Evolutionary conservation across 2,797 vertebrate species (phyloP), one percentile per base, ranked within the genome.

Genomic region (Sebastiscus albofasciatus): DNA sequence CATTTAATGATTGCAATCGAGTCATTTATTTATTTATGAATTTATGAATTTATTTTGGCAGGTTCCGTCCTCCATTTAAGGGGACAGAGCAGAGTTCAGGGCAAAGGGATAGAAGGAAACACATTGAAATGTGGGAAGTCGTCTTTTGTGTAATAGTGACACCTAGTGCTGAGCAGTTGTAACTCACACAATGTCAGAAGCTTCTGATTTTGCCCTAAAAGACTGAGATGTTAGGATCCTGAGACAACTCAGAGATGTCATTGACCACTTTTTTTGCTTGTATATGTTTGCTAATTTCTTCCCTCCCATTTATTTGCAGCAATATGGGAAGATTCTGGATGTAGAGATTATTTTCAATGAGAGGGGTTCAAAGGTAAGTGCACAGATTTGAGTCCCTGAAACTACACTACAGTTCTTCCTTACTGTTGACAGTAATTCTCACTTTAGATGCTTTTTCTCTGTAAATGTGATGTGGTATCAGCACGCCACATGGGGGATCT

Each of bases 341-440:
- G 96, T 96, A 77, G 96, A 96, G 91, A 96, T 96, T 22, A 96
- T 96, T 89, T 96, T 96, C 88, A 96, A 96, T 80, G 96, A 96
- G 90, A 89, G 96, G 66, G 96, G 96, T 13, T 96, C 96, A 81
- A 96, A 96, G 95, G 96, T 96, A 79, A 93, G 95, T 85, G 42
- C 3, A 5, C 22, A 22, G 4, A 12, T 55, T 29, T 24, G 4
- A 58, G 24, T 55, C 14, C 18, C 18, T 59, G 33, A 49, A 54
- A 61, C 49, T 9, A 36, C 33, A 6, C 20, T 2, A 2, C 13
- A 55, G 5, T 26, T 34, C 52, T 14, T 22, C 10, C 20, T 8
- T 20, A 29, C 36, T 77, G 29, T 20, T 42, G 4, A 70, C 55
- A 27, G 56, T 66, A 7, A 33, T 49, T 66, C 33, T 14, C 33